Conservation (phyloP, 1,140 invertebrate genomes). For the Lithobius niger region DNA sequence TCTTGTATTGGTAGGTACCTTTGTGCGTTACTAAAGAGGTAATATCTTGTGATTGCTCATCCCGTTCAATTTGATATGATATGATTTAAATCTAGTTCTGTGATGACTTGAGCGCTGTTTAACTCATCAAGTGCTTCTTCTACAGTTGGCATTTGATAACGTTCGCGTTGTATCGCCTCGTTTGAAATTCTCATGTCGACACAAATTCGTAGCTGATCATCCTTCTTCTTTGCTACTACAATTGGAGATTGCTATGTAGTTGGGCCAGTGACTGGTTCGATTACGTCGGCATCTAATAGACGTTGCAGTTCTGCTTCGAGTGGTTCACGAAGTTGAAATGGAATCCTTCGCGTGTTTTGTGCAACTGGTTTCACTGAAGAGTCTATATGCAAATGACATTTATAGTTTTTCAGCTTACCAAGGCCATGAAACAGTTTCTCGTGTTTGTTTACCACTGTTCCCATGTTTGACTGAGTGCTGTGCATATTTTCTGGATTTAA, state of each 20-base stretch:
- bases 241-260: neutral
- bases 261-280: neutral
- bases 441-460: neutral
- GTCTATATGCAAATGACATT: neutral
- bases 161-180: neutral
- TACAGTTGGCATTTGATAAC: neutral
- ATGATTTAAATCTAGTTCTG: too few relatives aligned
- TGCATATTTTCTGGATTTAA: too few relatives aligned
- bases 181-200: neutral
- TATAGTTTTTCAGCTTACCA: conserved; percentile 1
- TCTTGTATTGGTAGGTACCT: neutral
- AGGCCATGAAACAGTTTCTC: neutral
- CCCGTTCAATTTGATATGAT: too few relatives aligned
- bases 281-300: neutral
- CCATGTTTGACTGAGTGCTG: neutral
- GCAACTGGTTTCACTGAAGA: neutral
- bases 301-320: neutral
- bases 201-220: neutral
- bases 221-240: neutral
- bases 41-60: neutral
- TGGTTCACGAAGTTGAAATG: neutral
- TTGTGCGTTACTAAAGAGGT: neutral
- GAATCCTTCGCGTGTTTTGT: neutral
- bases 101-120: too few relatives aligned
- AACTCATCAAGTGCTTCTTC: neutral